Base-by-base conservation (phyloP, 2,797 vertebrate genomes). In the Acipenser transmontanus region DNA sequence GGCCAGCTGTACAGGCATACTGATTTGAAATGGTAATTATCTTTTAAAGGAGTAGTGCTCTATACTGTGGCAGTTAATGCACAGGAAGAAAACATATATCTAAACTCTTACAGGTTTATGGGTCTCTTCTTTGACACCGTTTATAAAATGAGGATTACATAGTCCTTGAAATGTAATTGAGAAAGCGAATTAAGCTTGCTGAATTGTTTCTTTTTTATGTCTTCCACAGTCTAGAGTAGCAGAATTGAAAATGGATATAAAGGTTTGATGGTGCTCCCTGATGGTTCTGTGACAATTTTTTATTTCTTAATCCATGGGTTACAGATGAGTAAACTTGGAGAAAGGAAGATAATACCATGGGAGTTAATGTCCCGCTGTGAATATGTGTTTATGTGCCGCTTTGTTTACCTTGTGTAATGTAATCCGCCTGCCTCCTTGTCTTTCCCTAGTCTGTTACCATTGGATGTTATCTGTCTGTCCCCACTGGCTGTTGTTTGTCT, bases 151-250 rank as follows among this genome's bases (percentile, higher is more conserved):
- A 57, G 54, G 14, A 57, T 57, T 2, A 57, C 7, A 13, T n/a
- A 57, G 54, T 57, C 54, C 54, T 57, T 57, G 54, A 57, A 57
- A 57, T 57, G 54, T 57, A 11, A 11, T 57, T 57, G 54, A 57
- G 54, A 57, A n/a, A 57, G 54, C 0, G 6, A 52, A 52, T 52
- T 57, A 11, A 57, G 11, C 54, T 11, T 57, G 54, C 12, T 11
- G 54, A 11, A 57, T 57, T 57, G 14, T 57, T 57, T 11, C 54
- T n/a, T 57, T 57, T 57, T 6, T 57, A 57, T 11, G 54, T 57
- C 54, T 57, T 57, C 14, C 54, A n/a, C 7, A 13, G 54, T 57
- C 54, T 57, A 13, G 54, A 57, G 54, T 57, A 13, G 12, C 54
- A 11, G 11, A 57, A n/a, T 13, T 57, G 54, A 57, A 57, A 57